These are phyloP conservation scores for Mylabris sibirica DNA, from an alignment of 2,888 invertebrate species.

Conservation along the genomic window DNA sequence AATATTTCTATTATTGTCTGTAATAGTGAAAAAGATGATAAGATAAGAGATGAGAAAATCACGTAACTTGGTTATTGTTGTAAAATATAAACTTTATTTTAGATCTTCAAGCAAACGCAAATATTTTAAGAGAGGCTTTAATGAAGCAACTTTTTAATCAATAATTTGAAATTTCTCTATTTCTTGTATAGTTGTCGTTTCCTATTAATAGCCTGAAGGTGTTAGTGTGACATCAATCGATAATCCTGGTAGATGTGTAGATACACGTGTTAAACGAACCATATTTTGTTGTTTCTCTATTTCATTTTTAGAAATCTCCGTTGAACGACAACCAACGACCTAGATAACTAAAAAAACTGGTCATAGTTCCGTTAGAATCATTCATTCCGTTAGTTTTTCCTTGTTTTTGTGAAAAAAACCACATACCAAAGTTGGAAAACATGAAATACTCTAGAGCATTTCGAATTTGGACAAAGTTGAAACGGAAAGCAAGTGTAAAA, in stretches of 20 bases:
- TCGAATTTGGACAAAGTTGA: neutral
- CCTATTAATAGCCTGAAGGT: neutral
- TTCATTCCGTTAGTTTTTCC: neutral
- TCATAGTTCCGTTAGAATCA: slow-evolving; percentile 25
- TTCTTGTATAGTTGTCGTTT: neutral
- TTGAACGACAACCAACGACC: slow-evolving; percentile 15
- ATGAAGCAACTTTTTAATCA: slow-evolving; percentile 23
- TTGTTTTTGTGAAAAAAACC: neutral
- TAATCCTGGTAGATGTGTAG: neutral
- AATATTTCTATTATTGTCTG: neutral
- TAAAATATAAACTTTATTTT: neutral
- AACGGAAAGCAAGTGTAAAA: neutral
- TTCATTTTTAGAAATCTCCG: slow-evolving; percentile 15
- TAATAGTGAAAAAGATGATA: neutral
- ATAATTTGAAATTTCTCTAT: slow-evolving; percentile 15
- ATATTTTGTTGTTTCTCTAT: slow-evolving; percentile 11
- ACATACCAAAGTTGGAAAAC: neutral
- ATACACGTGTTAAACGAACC: slow-evolving; percentile 3
- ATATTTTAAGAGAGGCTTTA: neutral
- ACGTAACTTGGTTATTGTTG: neutral
- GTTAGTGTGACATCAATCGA: neutral
- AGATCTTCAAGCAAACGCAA: neutral
- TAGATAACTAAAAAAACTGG: slow-evolving; percentile 16
- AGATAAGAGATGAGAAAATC: slow-evolving; percentile 1
- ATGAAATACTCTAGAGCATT: neutral